phyloP scores from a whole-genome alignment of 2,888 invertebrate genomes.

The Brenthis hecate region DNA sequence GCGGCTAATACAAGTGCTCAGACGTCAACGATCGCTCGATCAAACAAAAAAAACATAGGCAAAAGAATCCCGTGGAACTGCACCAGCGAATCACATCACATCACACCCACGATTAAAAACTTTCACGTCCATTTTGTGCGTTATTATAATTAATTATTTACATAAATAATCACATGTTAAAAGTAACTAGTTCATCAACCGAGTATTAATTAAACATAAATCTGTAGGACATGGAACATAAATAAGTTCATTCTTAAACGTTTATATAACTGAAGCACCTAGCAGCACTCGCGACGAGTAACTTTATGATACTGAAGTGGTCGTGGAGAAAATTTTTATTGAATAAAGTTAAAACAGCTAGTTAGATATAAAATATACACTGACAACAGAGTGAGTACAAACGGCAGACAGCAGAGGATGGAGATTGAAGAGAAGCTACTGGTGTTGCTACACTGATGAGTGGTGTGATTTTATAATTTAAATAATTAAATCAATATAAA shows the following conservation, averaged over 20 bases:
- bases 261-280: conserved; percentile 44
- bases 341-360: conserved; percentile 41
- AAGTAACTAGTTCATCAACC: conserved; percentile 42
- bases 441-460: conserved; percentile 30
- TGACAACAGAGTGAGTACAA: too few relatives aligned
- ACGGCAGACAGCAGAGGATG: conserved; percentile 37
- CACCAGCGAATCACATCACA: conserved; percentile 53
- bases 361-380: conserved; percentile 38
- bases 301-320: conserved; percentile 37
- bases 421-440: conserved; percentile 38
- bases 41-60: conserved; percentile 40
- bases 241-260: conserved; percentile 47
- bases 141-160: conserved; percentile 63
- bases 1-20: conserved; percentile 40
- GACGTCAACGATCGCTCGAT: conserved; percentile 39
- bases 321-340: conserved; percentile 38
- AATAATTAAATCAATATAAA: conserved; percentile 13
- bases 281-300: conserved; percentile 55
- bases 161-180: conserved; percentile 72
- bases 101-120: conserved; percentile 63
- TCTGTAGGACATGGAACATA: conserved; percentile 37
- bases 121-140: conserved; percentile 71
- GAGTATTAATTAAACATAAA: conserved; percentile 41
- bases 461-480: neutral
- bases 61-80: conserved; percentile 39